These are phyloP conservation scores for Nannospalax galili DNA, from an alignment of 2,113 vertebrate species.

Conservation along the genomic window DNA sequence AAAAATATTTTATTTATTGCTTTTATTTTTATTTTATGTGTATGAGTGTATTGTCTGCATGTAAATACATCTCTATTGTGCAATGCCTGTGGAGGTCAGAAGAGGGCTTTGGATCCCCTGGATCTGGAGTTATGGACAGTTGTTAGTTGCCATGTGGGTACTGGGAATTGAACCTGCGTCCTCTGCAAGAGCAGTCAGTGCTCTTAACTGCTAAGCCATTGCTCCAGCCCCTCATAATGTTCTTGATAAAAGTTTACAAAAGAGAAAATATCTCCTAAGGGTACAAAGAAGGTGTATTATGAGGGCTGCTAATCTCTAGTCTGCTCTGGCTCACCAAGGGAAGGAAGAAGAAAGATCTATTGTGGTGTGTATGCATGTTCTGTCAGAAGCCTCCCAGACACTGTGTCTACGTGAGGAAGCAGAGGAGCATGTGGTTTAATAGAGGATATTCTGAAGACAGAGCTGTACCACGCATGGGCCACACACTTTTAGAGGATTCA, in stretches of 20 bases:
- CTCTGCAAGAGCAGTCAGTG: too few species aligned
- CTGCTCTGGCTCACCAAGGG: background rate
- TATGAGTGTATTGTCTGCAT: too few species aligned
- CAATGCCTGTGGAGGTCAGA: too few species aligned
- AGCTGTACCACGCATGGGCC: background rate
- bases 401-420: background rate
- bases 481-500: background rate
- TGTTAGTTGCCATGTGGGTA: too few species aligned
- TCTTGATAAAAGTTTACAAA: constrained; percentile 6
- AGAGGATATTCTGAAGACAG: background rate
- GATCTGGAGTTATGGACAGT: too few species aligned
- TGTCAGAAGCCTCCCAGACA: background rate
- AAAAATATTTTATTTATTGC: too few species aligned
- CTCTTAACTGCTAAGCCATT: too few species aligned
- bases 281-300: background rate
- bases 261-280: background rate
- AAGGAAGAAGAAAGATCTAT: background rate
- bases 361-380: accelerated
- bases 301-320: background rate
- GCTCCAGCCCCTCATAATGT: background rate
- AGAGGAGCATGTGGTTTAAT: background rate
- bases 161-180: too few species aligned
- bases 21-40: too few species aligned
- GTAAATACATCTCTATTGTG: too few species aligned
- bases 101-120: too few species aligned